Percentiles rank a stretch among this genome's conserved stretches.
Evolutionary conservation across 1,140 invertebrate species (phyloP).

Genomic region (Orchestia grillus): DNA sequence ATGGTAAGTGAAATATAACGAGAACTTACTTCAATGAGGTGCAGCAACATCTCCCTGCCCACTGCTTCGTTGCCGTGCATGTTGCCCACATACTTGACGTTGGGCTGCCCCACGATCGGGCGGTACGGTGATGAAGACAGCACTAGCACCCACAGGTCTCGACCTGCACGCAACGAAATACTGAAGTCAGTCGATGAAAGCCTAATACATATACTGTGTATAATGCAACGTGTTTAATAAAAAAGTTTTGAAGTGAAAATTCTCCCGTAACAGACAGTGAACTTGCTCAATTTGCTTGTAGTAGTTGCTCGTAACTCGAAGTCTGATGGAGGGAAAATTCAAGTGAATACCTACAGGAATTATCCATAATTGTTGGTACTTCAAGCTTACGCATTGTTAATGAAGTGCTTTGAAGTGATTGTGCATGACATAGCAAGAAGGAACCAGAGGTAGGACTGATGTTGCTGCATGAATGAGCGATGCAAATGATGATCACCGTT

Average conservation of each 20-base stretch:
- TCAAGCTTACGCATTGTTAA: not conserved
- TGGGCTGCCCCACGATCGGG: conserved; percentile 91
- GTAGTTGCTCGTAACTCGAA: too few relatives aligned
- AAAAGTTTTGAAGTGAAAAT: not conserved
- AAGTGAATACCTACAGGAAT: too few relatives aligned
- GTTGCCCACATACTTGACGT: conserved; percentile 92
- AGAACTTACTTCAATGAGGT: conserved; percentile 83
- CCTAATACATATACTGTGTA: not conserved
- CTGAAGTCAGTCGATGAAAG: not conserved
- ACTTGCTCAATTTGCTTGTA: not conserved
- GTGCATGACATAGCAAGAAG: not conserved
- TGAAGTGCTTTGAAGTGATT: not conserved
- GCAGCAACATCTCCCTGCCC: conserved; percentile 87
- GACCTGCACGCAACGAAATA: conserved; percentile 74
- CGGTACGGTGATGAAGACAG: conserved; percentile 89
- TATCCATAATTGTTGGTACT: too few relatives aligned
- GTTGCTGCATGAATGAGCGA: not conserved
- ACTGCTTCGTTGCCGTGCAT: conserved; percentile 94
- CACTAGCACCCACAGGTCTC: conserved; percentile 95
- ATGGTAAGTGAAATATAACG: not conserved
- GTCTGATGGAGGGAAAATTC: too few relatives aligned
- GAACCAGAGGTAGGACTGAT: not conserved
- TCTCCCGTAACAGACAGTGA: not conserved
- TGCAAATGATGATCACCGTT: not conserved
- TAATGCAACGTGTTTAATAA: too few relatives aligned